phyloP scores from a whole-genome alignment of 2,113 vertebrate genomes.

The Neodon shergylaensis region DNA sequence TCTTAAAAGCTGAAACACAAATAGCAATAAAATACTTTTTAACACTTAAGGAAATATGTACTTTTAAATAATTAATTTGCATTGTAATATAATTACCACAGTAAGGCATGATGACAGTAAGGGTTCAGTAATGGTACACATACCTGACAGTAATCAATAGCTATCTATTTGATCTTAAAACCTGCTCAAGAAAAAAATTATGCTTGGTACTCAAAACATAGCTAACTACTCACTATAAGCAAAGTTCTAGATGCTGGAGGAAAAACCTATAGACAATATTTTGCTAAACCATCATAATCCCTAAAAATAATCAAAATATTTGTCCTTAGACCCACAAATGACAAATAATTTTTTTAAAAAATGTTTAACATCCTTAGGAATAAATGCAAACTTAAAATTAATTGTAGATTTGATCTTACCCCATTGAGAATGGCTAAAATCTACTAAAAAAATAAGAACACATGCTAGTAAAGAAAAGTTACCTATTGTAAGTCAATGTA shows the following conservation, averaged over 20 bases:
- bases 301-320: too few relatives aligned
- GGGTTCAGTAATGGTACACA: neutral
- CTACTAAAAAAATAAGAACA: too few relatives aligned
- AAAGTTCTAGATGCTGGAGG: neutral
- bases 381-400: too few relatives aligned
- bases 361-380: too few relatives aligned
- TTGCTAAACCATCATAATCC: too few relatives aligned
- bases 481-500: neutral
- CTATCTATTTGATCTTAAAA: neutral
- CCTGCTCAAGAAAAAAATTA: neutral
- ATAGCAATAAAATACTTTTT: neutral
- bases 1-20: neutral
- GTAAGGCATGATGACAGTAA: too few relatives aligned
- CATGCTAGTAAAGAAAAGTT: neutral
- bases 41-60: neutral
- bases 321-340: too few relatives aligned
- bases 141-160: neutral
- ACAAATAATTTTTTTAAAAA: too few relatives aligned
- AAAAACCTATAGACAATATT: too few relatives aligned
- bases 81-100: neutral
- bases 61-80: neutral
- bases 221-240: neutral
- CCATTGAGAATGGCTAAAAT: too few relatives aligned
- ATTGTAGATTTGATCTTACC: too few relatives aligned
- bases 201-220: neutral